Base-by-base conservation (phyloP, 2,113 vertebrate species). In the Vanacampus margaritifer region DNA sequence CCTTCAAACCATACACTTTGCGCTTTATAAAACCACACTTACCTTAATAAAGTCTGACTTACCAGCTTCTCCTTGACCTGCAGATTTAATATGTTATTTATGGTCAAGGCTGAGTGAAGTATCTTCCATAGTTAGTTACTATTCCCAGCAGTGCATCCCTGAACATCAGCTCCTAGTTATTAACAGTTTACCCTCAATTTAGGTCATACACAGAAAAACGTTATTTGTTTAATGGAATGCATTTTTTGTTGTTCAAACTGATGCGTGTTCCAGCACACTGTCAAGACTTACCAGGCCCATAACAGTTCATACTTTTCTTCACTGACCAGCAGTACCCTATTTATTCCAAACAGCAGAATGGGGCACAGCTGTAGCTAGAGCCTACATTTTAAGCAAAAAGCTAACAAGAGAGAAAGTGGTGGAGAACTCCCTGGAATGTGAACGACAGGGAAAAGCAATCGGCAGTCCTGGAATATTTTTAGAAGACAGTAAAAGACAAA, bases 311-410 rank as follows among this genome's bases (percentile, higher is more conserved):
- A 95, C 94, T 96, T 94, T 94, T 95, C 93, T 62, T 93, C 87
- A 92, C 80, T 82, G 87, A 94, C 86, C 93, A 93, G 92, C 91
- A 96, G 93, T 95, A 94, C 90, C 92, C 91, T 94, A 93, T 92
- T 94, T 90, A 94, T 96, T 94, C 92, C 89, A 93, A 94, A 95
- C 91, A 95, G 92, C 92, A 95, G 92, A 94, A 92, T 91, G 83
- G 92, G 93, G 93, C 92, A 93, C 73, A 95, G 92, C 87, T 93
- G 92, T 94, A 88, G 89, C 92, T 89, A 93, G 89, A 94, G 89
- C 91, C 94, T 96, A 94, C 82, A 94, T 93, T 91, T 92, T 94
- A 94, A 95, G 71, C 14, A 81, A 83, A 85, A 74, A 68, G 74
- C 83, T 86, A 87, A 86, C 80, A 84, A 62, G 76, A 86, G 85